Conservation (phyloP, 1,140 invertebrate species). For the Pseudomyrmex sp. region DNA sequence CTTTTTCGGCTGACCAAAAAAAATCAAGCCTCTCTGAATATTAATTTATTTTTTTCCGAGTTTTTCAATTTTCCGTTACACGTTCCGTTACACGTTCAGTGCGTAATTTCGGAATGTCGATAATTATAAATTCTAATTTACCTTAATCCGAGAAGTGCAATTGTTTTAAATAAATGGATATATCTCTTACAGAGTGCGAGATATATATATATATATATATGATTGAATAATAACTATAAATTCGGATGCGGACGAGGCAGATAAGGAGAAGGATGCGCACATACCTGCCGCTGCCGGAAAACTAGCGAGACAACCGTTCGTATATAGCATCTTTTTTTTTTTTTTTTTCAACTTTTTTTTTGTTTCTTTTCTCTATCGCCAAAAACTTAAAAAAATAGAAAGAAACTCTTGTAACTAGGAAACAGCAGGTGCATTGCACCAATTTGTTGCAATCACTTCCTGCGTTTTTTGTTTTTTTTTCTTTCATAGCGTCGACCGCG, state of each 20-base stretch:
- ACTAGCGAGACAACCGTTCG: conserved; percentile 59
- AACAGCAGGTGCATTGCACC: conserved; percentile 73
- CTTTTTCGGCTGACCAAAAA: conserved; percentile 53
- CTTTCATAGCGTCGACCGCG: conserved; percentile 59
- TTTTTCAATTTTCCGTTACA: conserved; percentile 57
- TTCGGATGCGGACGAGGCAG: conserved; percentile 38
- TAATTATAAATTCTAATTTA: conserved; percentile 62
- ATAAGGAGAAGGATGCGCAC: conserved; percentile 56
- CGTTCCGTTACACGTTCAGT: conserved; percentile 41
- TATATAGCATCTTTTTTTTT: conserved; percentile 55
- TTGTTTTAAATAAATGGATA: conserved; percentile 71
- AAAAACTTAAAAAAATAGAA: conserved; percentile 71
- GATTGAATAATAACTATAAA: conserved; percentile 55
- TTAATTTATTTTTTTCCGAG: conserved; percentile 5
- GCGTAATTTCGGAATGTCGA: conserved; percentile 74
- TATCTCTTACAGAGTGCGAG: conserved; percentile 68
- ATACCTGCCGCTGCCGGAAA: conserved; percentile 43
- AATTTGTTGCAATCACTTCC: conserved; percentile 64
- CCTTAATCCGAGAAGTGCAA: conserved; percentile 70
- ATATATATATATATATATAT: conserved; percentile 35
- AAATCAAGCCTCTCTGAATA: conserved; percentile 15
- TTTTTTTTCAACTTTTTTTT: conserved; percentile 20
- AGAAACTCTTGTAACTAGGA: conserved; percentile 70
- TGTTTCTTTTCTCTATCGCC: conserved; percentile 54
- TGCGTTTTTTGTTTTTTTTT: conserved; percentile 53